A percentile compares a stretch with the other conserved stretches of the same genome.
phyloP scores from a whole-genome alignment of 2,113 vertebrate species.

The Bathybates hornii region DNA sequence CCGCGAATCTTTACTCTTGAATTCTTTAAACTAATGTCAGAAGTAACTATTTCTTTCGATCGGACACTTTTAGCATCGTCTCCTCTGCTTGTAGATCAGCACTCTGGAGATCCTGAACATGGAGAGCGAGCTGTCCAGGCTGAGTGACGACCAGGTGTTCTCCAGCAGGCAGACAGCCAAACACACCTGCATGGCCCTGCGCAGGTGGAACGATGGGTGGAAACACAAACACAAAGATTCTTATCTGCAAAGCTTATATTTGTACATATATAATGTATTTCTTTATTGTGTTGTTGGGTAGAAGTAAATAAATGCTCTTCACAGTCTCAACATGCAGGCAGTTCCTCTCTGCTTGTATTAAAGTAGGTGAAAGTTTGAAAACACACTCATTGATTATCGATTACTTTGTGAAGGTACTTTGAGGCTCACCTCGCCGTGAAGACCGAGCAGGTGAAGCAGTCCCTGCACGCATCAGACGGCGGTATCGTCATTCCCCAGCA shows the following conservation, averaged over 20 bases:
- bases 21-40: accelerated
- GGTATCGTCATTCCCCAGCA: slow-evolving; percentile 83
- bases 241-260: background rate
- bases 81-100: slow-evolving; percentile 76
- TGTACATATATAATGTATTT: background rate
- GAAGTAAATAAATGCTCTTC: background rate
- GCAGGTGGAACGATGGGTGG: slow-evolving; percentile 68
- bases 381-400: background rate
- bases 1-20: accelerated
- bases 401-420: slow-evolving; percentile 76
- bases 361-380: background rate
- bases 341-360: accelerated
- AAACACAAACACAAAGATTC: background rate
- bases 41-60: accelerated
- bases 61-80: accelerated
- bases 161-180: slow-evolving; percentile 92
- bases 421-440: slow-evolving; percentile 94
- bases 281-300: background rate
- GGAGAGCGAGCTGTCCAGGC: slow-evolving; percentile 80
- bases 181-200: slow-evolving; percentile 94
- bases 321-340: accelerated
- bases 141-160: slow-evolving; percentile 94
- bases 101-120: slow-evolving; percentile 89
- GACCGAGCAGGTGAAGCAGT: slow-evolving; percentile 92
- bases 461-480: slow-evolving; percentile 86